phyloP scores from a whole-genome alignment of 2,113 vertebrate genomes.

The Aythya baeri region DNA sequence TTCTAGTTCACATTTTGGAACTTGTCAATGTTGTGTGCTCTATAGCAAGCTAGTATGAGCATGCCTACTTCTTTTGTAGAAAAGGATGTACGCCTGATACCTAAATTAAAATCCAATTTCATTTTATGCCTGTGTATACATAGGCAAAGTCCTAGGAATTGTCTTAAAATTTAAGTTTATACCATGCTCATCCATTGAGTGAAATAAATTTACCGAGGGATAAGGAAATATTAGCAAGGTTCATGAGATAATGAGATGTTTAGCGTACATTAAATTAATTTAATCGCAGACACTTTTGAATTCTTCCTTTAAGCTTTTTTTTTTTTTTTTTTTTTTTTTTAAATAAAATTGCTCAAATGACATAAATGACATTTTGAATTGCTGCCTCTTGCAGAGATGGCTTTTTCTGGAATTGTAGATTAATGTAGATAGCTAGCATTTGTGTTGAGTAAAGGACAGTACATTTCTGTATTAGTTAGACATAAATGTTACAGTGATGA shows the following conservation, averaged over 20 bases:
- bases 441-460: neutral
- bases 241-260: neutral
- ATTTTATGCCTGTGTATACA: neutral
- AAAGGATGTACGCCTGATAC: neutral
- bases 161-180: neutral
- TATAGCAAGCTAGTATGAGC: neutral
- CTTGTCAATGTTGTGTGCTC: neutral
- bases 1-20: neutral
- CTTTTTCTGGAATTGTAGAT: neutral
- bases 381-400: neutral
- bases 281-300: neutral
- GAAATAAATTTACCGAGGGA: neutral
- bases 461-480: neutral
- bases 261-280: neutral
- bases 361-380: neutral
- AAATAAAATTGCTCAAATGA: neutral
- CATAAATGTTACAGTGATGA: neutral
- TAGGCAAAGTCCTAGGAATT: neutral
- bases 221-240: neutral
- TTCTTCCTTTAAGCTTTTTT: neutral
- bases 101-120: neutral
- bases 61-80: neutral
- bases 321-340: neutral
- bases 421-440: neutral
- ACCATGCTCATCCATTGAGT: neutral